These are phyloP conservation scores for Cryptotermes secundus DNA, from an alignment of 1,140 invertebrate species.

Conservation along the genomic window DNA sequence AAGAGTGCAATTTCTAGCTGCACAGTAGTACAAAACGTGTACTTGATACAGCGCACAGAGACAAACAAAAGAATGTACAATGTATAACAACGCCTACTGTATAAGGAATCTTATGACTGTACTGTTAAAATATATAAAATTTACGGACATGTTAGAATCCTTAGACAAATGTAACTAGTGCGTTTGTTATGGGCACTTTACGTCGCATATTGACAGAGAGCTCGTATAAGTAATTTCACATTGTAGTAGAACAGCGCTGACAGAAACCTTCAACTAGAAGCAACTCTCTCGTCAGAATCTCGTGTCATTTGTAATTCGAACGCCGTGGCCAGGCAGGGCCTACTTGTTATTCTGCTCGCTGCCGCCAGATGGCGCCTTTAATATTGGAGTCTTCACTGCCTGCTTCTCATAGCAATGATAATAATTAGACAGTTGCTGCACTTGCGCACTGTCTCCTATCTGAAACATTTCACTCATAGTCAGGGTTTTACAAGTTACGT, in stretches of 20 bases:
- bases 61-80: too few relatives aligned
- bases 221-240: neutral
- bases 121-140: too few relatives aligned
- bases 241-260: neutral
- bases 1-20: too few relatives aligned
- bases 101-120: too few relatives aligned
- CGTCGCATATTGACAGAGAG: neutral
- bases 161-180: too few relatives aligned
- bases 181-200: neutral
- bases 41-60: too few relatives aligned
- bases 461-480: neutral
- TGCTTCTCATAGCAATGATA: constrained; percentile 8
- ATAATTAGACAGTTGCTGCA: neutral
- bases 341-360: neutral
- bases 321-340: neutral
- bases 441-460: neutral
- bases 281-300: neutral
- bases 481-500: neutral
- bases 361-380: constrained; percentile 11
- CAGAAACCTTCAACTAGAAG: neutral
- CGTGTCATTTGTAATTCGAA: constrained; percentile 4
- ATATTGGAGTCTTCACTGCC: neutral
- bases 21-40: too few relatives aligned
- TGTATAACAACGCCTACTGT: too few relatives aligned
- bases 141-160: too few relatives aligned